A percentile compares a stretch with the other conserved stretches of the same genome.
phyloP scores from a whole-genome alignment of 1,140 invertebrate species.

The Trichonephila inaurata region DNA sequence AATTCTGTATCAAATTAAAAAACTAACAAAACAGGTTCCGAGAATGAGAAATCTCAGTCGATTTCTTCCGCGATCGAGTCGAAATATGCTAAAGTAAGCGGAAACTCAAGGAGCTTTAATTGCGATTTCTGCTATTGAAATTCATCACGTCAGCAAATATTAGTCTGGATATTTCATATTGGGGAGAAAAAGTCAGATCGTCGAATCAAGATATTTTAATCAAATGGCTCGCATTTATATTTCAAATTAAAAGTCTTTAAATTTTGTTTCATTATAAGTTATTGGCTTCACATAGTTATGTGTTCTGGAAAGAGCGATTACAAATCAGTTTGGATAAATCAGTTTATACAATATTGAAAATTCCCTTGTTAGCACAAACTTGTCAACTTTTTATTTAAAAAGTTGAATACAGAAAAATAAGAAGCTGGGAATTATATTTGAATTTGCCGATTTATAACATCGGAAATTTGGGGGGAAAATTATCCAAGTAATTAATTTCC shows the following conservation, averaged over 20 bases:
- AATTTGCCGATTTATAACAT: no score
- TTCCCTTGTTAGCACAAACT: no score
- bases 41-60: not conserved
- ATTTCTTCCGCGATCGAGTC: not conserved
- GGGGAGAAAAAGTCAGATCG: not conserved
- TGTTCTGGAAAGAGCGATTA: no score
- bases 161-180: not conserved
- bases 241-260: not conserved
- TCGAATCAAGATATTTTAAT: not conserved
- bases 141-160: slow-evolving; percentile 15
- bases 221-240: not conserved
- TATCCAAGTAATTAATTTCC: no score
- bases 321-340: no score
- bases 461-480: no score
- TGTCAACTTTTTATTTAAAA: no score
- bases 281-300: no score
- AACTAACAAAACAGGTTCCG: not conserved
- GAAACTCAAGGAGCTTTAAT: slow-evolving; percentile 4
- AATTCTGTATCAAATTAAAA: slow-evolving; percentile 32
- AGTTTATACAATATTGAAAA: no score
- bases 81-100: not conserved
- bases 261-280: no score
- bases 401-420: no score
- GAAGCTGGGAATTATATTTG: no score
- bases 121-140: slow-evolving; percentile 39